Evolutionary conservation across 2,888 invertebrate species (phyloP).

Genomic region (Plebejus anna): DNA sequence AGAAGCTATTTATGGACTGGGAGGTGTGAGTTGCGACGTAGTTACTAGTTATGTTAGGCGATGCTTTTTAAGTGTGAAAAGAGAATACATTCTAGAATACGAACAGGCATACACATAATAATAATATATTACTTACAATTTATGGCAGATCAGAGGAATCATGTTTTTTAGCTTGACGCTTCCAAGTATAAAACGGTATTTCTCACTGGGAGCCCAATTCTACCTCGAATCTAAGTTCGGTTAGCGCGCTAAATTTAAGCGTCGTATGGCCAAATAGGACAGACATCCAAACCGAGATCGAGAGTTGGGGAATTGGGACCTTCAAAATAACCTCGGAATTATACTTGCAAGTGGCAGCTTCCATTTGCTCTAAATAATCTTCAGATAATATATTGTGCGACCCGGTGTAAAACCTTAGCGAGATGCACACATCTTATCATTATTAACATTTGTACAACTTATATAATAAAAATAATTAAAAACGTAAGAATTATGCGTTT

Average conservation of each 20-base stretch:
- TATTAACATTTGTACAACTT: slow-evolving; percentile 29
- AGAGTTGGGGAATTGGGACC: neutral
- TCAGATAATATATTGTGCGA: slow-evolving; percentile 26
- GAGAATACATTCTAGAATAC: neutral
- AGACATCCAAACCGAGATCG: neutral
- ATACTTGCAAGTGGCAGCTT: slow-evolving; percentile 6
- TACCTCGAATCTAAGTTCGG: neutral
- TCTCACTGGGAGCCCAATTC: neutral
- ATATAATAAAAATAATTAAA: slow-evolving; percentile 16
- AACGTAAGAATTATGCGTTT: slow-evolving; percentile 10
- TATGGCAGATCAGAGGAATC: slow-evolving; percentile 29
- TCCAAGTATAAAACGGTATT: slow-evolving; percentile 13
- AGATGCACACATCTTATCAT: neutral
- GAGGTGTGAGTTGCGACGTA: neutral
- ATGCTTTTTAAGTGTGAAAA: neutral
- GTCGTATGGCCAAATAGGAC: no score
- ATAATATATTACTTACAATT: slow-evolving; percentile 24
- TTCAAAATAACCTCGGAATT: neutral
- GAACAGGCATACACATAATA: slow-evolving; percentile 17
- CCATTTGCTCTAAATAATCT: slow-evolving; percentile 1
- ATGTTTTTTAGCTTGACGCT: slow-evolving; percentile 19
- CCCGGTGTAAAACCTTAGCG: neutral
- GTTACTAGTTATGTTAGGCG: neutral
- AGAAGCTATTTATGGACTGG: neutral
- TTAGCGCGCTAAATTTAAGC: neutral